Percentiles rank a stretch among this genome's conserved stretches.
Conservation (phyloP, 2,888 invertebrate species). For the Alsophila aescularia region DNA sequence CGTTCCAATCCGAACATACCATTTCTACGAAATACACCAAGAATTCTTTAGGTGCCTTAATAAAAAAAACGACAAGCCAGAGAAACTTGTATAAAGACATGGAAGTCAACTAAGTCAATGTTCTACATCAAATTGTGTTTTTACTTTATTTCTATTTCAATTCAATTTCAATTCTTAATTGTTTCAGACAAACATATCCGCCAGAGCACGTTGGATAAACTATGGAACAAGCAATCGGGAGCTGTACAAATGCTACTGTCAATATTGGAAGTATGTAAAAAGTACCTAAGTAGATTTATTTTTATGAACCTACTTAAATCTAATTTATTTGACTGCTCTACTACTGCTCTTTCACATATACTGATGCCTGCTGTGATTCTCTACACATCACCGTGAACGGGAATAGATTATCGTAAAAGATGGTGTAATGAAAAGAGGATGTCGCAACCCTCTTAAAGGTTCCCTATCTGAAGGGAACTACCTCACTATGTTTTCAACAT, state of each 20-base stretch:
- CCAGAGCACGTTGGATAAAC: conserved; percentile 82
- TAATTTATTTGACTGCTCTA: neutral
- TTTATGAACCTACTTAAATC: neutral
- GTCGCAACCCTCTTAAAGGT: neutral
- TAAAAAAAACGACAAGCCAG: neutral
- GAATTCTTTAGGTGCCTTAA: neutral
- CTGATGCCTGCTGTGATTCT: neutral
- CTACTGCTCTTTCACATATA: no score
- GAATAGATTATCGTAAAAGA: neutral
- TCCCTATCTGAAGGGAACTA: neutral
- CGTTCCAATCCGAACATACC: neutral
- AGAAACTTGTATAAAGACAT: conserved; percentile 2
- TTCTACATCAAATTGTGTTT: conserved; percentile 3
- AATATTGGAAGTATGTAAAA: conserved; percentile 79
- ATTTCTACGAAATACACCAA: no score
- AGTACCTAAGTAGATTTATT: neutral
- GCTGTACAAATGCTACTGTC: conserved; percentile 81
- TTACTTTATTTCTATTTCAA: conserved; percentile 12
- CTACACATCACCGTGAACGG: neutral
- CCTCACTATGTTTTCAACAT: neutral
- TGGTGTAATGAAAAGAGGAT: neutral
- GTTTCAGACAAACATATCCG: conserved; percentile 84
- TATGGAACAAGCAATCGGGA: conserved; percentile 84
- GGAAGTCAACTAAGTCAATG: conserved; percentile 3
- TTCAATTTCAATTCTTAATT: no score